These are phyloP conservation scores for Eidolon helvum DNA, from an alignment of 2,113 vertebrate species.

Conservation along the genomic window DNA sequence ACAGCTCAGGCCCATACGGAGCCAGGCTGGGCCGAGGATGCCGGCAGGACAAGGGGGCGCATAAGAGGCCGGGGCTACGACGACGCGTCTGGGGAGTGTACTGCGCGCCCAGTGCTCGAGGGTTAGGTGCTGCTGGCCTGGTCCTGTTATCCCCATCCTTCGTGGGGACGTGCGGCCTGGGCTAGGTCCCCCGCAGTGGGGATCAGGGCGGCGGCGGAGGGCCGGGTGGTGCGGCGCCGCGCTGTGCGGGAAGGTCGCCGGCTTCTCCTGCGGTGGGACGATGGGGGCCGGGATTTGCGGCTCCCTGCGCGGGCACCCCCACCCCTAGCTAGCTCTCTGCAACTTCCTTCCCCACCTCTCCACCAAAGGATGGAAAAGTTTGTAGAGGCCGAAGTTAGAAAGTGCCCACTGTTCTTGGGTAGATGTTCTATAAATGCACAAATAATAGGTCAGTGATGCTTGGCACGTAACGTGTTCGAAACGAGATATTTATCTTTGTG, in stretches of 20 bases:
- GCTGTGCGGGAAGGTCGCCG: slow-evolving; percentile 30
- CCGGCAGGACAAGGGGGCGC: background rate
- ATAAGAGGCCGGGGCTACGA: background rate
- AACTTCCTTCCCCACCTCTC: background rate
- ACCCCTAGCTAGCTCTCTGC: background rate
- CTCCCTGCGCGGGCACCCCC: no score
- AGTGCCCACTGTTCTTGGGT: background rate
- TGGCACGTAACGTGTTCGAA: background rate
- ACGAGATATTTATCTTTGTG: background rate
- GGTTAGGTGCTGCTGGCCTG: background rate
- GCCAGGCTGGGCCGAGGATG: background rate
- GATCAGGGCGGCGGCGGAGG: background rate
- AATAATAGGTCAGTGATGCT: background rate
- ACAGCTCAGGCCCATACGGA: slow-evolving; percentile 38
- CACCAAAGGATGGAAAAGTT: slow-evolving; percentile 63
- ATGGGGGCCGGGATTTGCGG: background rate
- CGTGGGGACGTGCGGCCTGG: slow-evolving; percentile 48
- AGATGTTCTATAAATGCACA: background rate
- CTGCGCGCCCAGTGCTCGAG: background rate
- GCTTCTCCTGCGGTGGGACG: background rate
- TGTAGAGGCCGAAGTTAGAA: slow-evolving; percentile 45
- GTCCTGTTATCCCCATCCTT: background rate
- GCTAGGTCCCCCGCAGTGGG: slow-evolving; percentile 30
- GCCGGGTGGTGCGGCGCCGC: background rate
- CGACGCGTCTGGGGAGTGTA: background rate